Base-by-base conservation (phyloP, 2,888 invertebrate genomes). In the Aleiodes alternator region DNA sequence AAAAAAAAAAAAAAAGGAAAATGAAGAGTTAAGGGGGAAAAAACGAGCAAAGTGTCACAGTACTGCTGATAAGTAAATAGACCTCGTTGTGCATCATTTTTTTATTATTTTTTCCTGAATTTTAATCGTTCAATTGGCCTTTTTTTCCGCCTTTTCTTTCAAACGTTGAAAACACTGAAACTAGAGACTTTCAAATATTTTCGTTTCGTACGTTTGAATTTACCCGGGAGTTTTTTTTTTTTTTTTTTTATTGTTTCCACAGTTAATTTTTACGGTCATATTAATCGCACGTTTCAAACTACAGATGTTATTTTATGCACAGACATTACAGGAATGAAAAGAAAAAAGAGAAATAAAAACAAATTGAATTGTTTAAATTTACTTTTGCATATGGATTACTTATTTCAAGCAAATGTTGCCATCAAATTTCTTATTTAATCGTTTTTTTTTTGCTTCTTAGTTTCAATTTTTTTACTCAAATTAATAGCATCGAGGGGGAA, bases 81-180 rank as follows among this genome's bases (percentile, higher is more conserved):
- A 64, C 64, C 48, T 64, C 59, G 59, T 34, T 64, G 64, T 23
- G 29, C 64, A 64, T 64, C 48, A 64, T 48, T 64, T 64, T 23
- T 59, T 59, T 34, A 34, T 59, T 34, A 34, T 59, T 59, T 59
- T 29, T 29, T 12, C 59, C n/a, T 59, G 34, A 38, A 59, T n/a
- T 34, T 59, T 31, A 59, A 59, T 34, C n/a, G 5, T 12, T 34
- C 29, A 23, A 23, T 1, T 23, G 23, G 23, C 34, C 7, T 59
- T n/a, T n/a, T 34, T 38, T 34, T n/a, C 8, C 34, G 3, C 38
- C 7, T 7, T 34, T 38, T 34, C 31, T 34, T 59, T n/a, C 34
- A 59, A 8, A 57, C 11, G 2, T 4, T n/a, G 31, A 57, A 23
- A 23, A 23, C 23, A 23, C 2, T 31, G 59, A 59, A 59, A 34